Percentiles rank a stretch among this genome's conserved stretches.
Evolutionary conservation across 2,113 vertebrate genomes (phyloP).

Genomic region (Stictonetta naevosa): DNA sequence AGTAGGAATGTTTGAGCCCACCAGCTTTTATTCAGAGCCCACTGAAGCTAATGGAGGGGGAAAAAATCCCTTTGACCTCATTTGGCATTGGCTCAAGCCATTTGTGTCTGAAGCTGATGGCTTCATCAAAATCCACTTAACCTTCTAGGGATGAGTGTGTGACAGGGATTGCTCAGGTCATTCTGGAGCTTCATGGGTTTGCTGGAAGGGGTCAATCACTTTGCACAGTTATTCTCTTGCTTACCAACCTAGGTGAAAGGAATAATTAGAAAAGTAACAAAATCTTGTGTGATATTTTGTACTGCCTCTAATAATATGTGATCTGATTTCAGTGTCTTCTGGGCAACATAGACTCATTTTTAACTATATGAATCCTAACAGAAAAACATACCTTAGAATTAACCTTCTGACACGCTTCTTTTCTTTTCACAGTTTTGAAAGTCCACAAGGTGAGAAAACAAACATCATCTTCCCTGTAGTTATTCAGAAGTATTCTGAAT

Average conservation of each 20-base stretch:
- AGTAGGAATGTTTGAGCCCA: neutral
- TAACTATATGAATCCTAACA: no score
- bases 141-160: conserved; percentile 23
- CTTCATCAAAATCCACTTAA: conserved; percentile 64
- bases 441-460: neutral
- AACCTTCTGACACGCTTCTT: neutral
- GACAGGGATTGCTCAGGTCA: neutral
- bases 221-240: neutral
- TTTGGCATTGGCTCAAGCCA: conserved; percentile 42
- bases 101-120: conserved; percentile 23
- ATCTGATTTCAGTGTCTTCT: neutral
- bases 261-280: neutral
- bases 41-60: conserved; percentile 34
- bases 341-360: neutral
- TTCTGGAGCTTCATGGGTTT: neutral
- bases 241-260: neutral
- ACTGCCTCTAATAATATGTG: neutral
- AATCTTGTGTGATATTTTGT: neutral
- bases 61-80: conserved; percentile 33
- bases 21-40: conserved; percentile 11
- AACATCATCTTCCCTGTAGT: fast-evolving
- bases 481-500: neutral
- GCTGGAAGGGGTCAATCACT: neutral
- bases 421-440: neutral
- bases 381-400: neutral